Evolutionary conservation across 2,888 invertebrate species (phyloP).

Genomic region (Meliscaeva auricollis): DNA sequence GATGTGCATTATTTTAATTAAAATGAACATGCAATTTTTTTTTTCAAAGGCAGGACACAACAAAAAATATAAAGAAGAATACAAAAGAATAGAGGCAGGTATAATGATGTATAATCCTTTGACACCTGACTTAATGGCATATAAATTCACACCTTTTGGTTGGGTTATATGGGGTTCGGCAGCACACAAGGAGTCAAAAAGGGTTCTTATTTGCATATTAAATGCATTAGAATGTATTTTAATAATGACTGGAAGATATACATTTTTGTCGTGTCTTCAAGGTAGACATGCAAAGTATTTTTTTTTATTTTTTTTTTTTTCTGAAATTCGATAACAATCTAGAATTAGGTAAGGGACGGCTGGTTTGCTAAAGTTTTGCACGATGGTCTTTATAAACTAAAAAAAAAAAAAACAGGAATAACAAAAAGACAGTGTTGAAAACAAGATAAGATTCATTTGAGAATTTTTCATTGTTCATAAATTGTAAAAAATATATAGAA

Average conservation of each 20-base stretch:
- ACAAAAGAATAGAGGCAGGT: neutral
- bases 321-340: conserved; percentile 47
- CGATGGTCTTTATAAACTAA: neutral
- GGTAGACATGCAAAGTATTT: conserved; percentile 40
- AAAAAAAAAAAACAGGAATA: neutral
- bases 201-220: conserved; percentile 68
- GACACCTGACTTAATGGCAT: conserved; percentile 74
- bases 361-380: conserved; percentile 1
- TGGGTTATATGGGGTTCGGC: neutral
- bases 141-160: conserved; percentile 69
- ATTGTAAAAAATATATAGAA: no score
- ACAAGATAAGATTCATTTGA: neutral
- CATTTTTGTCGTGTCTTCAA: conserved; percentile 19
- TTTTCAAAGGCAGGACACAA: neutral
- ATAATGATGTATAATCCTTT: conserved; percentile 65
- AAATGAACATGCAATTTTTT: neutral
- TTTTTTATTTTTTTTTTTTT: conserved; percentile 11
- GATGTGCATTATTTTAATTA: conserved; percentile 15
- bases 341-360: conserved; percentile 37
- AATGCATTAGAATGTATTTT: conserved; percentile 69
- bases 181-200: conserved; percentile 20
- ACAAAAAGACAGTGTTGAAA: conserved; percentile 6
- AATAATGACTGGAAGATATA: conserved; percentile 43
- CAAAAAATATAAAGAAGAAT: neutral
- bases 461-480: no score